phyloP scores from a whole-genome alignment of 2,888 invertebrate genomes.

The Metallyticus violacea region DNA sequence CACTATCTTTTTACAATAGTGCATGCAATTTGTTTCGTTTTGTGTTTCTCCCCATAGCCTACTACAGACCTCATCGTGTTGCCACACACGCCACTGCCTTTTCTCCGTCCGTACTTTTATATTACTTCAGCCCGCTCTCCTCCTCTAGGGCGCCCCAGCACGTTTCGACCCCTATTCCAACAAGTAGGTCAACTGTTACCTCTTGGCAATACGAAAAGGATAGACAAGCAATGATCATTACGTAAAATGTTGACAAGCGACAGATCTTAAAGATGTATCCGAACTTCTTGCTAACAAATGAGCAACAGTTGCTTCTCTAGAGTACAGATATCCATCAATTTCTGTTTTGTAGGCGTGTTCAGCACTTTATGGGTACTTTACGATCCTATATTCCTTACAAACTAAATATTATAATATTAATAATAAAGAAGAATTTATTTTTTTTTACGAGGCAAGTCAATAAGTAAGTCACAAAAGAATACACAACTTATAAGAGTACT shows the following conservation, averaged over 20 bases:
- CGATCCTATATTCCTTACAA: no score
- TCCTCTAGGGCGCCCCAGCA: not conserved
- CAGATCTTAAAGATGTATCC: not conserved
- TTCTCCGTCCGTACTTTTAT: not conserved
- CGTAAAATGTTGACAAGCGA: not conserved
- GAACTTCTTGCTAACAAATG: not conserved
- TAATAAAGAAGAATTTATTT: no score
- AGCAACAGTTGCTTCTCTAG: not conserved
- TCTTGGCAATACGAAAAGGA: not conserved
- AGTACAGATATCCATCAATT: not conserved
- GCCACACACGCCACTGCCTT: not conserved
- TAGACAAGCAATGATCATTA: not conserved
- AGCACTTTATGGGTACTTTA: no score
- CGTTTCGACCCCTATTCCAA: not conserved
- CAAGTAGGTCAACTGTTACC: not conserved
- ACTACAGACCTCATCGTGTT: not conserved
- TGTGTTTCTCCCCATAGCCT: not conserved
- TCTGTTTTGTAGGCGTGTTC: no score
- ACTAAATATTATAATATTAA: no score
- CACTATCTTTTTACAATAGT: not conserved
- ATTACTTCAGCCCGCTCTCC: not conserved
- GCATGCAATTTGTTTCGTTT: not conserved
- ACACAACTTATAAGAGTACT: no score
- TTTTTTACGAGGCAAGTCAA: no score
- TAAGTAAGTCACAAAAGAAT: no score